Evolutionary conservation across 2,797 vertebrate species (phyloP), one percentile per base, ranked within the genome.

Genomic region (Characodon lateralis): DNA sequence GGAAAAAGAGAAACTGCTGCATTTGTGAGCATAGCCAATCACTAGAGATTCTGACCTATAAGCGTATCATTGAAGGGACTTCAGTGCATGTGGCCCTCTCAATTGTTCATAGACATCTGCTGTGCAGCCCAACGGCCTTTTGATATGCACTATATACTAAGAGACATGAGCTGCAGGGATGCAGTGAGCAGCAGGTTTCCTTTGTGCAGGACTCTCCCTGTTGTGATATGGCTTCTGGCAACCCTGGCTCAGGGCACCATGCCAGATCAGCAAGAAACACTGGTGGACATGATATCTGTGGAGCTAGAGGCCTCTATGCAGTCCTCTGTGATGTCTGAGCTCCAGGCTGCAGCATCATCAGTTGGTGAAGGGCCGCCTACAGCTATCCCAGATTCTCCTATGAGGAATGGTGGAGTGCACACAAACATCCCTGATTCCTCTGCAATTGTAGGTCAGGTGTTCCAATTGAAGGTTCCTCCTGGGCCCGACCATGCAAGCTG

Each of bases 241-340:
- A 91, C 95, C 63, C 77, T 93, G 75, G 93, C 91, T 81, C 95
- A 91, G 72, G 95, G 95, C 82, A 89, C 84, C 71, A 94, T 95
- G 95, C 93, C 95, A 81, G 95, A 96, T 59, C 88, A 87, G 79
- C 93, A 94, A 22, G 96, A 96, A 68, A 92, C 95, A 22, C 56
- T 94, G 92, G 95, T 93, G 90, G 96, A 97, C 94, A 96, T 96
- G 94, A 95, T 97, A 73, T 86, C 93, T 56, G 94, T 96, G 93
- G 97, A 97, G 89, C 94, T 99, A 1, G 98, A 99, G 92, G 97
- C 98, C 10, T 99, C 98, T 88, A 98, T 99, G 98, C 97, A 97
- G 92, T 97, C 97, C 76, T 96, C 96, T 0, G 91, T 97, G 82
- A 96, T 98, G 22, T 94, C 96, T 0, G 96, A 97, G 71, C 92